phyloP scores from a whole-genome alignment of 2,797 vertebrate genomes.

The Pyrocephalus nanus region DNA sequence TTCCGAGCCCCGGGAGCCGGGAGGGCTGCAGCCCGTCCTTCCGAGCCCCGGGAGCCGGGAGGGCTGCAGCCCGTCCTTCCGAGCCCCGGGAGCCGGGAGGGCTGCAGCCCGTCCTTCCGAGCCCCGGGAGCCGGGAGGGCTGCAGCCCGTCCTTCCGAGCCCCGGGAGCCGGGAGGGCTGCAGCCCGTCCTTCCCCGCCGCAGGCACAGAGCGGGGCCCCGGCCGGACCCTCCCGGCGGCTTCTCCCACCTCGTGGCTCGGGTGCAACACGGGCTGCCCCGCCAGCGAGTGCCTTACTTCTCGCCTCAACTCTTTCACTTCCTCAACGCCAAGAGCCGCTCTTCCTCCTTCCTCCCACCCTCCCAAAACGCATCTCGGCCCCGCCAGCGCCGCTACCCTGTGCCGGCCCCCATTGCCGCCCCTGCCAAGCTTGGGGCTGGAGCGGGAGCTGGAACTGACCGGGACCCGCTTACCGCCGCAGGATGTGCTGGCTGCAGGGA shows the following conservation, averaged over 20 bases:
- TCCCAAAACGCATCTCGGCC: background rate
- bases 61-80: background rate
- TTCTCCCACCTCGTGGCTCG: background rate
- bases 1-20: too few relatives aligned
- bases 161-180: background rate
- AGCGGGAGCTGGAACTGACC: background rate
- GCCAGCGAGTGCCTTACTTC: background rate
- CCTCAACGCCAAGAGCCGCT: background rate
- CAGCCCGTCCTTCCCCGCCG: background rate
- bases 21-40: background rate
- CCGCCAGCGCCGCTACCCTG: background rate
- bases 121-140: too few relatives aligned
- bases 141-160: too few relatives aligned
- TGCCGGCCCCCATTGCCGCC: background rate
- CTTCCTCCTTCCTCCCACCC: background rate
- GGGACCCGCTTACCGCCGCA: background rate
- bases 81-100: background rate
- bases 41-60: background rate
- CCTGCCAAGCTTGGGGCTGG: background rate
- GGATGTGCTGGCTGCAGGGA: background rate
- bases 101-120: background rate
- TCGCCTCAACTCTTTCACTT: background rate
- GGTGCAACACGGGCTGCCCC: background rate
- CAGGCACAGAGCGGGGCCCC: background rate
- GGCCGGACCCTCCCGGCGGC: background rate